These are phyloP conservation scores for Lindbergichthys nudifrons DNA, from an alignment of 2,797 vertebrate species.

Conservation along the genomic window DNA sequence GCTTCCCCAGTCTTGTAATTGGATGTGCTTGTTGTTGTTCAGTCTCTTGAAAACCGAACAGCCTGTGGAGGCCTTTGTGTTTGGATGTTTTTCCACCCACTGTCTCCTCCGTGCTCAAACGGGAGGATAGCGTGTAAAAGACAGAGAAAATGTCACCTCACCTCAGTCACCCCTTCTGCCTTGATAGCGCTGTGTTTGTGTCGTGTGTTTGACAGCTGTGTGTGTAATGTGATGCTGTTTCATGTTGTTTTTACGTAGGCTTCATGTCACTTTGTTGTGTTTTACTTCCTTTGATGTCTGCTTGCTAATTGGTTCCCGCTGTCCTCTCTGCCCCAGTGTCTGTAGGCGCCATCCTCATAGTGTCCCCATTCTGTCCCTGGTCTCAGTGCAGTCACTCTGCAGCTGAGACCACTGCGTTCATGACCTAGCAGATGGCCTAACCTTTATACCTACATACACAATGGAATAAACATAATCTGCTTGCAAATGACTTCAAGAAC, in stretches of 20 bases:
- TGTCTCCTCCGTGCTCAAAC: constrained; percentile 33
- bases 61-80: constrained; percentile 64
- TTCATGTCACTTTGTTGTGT: constrained; percentile 33
- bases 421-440: constrained; percentile 8
- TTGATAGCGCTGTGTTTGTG: neutral
- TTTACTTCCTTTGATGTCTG: constrained; percentile 37
- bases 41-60: constrained; percentile 66
- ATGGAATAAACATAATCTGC: neutral
- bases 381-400: constrained; percentile 22
- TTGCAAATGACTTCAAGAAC: neutral
- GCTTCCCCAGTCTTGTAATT: constrained; percentile 63
- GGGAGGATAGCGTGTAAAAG: constrained; percentile 23
- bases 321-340: constrained; percentile 46
- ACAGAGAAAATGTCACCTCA: constrained; percentile 24
- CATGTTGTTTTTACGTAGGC: constrained; percentile 16
- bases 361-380: constrained; percentile 34
- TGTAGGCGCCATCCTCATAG: constrained; percentile 39
- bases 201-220: constrained; percentile 43
- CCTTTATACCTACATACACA: constrained; percentile 14
- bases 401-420: constrained; percentile 30
- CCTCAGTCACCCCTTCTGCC: constrained; percentile 12
- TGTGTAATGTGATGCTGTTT: constrained; percentile 37
- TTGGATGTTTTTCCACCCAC: constrained; percentile 46
- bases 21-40: constrained; percentile 74
- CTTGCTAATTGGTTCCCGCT: constrained; percentile 50